Base-by-base conservation (phyloP, 2,888 invertebrate species). In the Callyntrura guangdongensis region DNA sequence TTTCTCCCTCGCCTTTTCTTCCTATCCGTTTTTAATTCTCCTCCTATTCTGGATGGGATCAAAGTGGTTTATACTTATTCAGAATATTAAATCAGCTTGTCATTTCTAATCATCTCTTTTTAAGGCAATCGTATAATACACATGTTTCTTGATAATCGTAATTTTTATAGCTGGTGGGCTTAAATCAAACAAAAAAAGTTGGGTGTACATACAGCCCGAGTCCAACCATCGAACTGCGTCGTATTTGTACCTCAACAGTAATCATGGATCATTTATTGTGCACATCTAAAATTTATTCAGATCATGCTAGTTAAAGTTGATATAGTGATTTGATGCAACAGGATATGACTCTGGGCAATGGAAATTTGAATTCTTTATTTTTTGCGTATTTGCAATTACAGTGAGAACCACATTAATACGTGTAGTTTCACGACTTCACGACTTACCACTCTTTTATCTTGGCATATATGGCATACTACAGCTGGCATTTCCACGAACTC, bases 61-160 rank as follows among this genome's bases (percentile, higher is more conserved):
- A 53, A 53, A 53, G 11, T 61, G 61, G 59, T 86, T 86, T 17
- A 79, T 49, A 77, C 79, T 77, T 86, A 36, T 72, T 86, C 74
- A 67, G 88, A 91, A 91, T 91, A 88, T 91, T 91, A 85, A 88
- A 91, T 88, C 85, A 88, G 88, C 61, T 84, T 91, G 91, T 91
- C 87, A 59, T 87, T 88, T 88, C 88, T 91, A 91, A 91, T 91
- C 91, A 91, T 86, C 91, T 83, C 86, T 91, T 83, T 83, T 84
- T 87, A 91, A 87, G 91, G 91, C 59, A 88, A 79, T 74, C 61
- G 25, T 59, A n/a, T 86, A 64, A 20, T 90, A 86, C 81, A 81
- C 77, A 90, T 86, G 90, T 82, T 90, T 90, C 72, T 90, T 90
- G 86, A 90, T 90, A 86, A 90, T 86, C 72, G 82, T 81, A 79